Conservation (phyloP, 1,140 invertebrate genomes). For the Leptinotarsa undecemlineata region DNA sequence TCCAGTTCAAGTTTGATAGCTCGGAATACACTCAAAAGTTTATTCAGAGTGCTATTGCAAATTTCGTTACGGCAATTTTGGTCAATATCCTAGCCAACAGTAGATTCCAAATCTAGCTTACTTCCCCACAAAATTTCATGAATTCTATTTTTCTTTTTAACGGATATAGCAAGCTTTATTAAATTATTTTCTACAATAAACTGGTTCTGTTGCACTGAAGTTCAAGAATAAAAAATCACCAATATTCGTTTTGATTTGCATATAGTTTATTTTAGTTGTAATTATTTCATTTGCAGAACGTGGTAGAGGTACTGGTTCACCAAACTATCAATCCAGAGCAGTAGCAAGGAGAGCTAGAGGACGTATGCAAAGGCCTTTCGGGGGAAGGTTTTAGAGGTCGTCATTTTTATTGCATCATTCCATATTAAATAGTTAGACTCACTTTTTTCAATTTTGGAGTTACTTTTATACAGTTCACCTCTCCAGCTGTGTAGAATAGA, state of each 20-base stretch:
- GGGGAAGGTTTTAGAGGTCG: constrained; percentile 29
- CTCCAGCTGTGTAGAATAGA: background rate
- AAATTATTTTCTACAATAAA: too few species aligned
- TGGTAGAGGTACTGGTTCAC: constrained; percentile 27
- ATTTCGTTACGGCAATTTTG: too few species aligned
- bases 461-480: background rate
- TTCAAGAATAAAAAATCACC: constrained; percentile 49
- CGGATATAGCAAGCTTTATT: too few species aligned
- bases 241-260: constrained; percentile 34
- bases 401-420: background rate
- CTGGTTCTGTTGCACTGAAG: constrained; percentile 40
- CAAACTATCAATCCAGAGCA: constrained; percentile 31
- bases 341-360: constrained; percentile 41
- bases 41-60: too few species aligned
- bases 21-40: too few species aligned
- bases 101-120: constrained; percentile 38
- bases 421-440: background rate
- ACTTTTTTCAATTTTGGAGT: background rate
- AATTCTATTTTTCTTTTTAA: too few species aligned
- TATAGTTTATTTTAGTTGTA: constrained; percentile 36
- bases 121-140: too few species aligned
- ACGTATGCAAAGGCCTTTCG: constrained; percentile 35
- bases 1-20: too few species aligned
- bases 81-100: too few species aligned
- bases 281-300: constrained; percentile 30